A percentile compares a stretch with the other conserved stretches of the same genome.
These are phyloP conservation scores for Nipponia nippon DNA, from an alignment of 2,113 vertebrate species.

Conservation along the genomic window DNA sequence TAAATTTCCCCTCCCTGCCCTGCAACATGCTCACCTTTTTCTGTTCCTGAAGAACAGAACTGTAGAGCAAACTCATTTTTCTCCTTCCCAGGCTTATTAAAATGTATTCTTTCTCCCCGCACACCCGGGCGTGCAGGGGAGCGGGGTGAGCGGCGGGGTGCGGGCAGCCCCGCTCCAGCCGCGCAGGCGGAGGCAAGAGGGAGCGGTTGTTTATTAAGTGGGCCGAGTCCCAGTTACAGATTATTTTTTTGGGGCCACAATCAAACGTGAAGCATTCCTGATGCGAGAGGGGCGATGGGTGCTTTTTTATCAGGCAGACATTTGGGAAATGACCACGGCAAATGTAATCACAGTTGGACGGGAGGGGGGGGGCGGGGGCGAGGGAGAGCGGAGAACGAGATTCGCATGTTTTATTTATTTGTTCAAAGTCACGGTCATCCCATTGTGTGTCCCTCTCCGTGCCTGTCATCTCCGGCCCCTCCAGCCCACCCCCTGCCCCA, in stretches of 20 bases:
- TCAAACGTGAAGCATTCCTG: constrained; percentile 32
- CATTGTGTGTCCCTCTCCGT: constrained; percentile 70
- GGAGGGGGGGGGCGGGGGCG: constrained; percentile 15
- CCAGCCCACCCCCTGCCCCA: constrained; percentile 54
- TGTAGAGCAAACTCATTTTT: constrained; percentile 70
- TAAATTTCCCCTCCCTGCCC: constrained; percentile 69
- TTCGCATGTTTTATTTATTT: constrained; percentile 83
- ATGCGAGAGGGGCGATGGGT: constrained; percentile 56
- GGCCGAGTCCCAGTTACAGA: constrained; percentile 11
- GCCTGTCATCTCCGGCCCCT: constrained; percentile 66
- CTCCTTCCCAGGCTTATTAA: constrained; percentile 72
- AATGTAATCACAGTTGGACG: constrained; percentile 72
- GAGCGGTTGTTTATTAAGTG: constrained; percentile 52
- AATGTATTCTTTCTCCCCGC: constrained; percentile 47
- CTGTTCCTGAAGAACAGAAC: constrained; percentile 75
- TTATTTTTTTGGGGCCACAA: not conserved
- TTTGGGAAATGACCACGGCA: constrained; percentile 80
- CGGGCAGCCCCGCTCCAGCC: constrained; percentile 48
- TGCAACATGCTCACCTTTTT: constrained; percentile 75
- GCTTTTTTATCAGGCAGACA: constrained; percentile 56
- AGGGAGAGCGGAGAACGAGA: constrained; percentile 42
- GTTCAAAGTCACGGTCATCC: constrained; percentile 76
- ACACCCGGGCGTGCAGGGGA: constrained; percentile 32
- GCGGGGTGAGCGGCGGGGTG: not conserved
- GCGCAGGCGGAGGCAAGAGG: not conserved